Percentiles rank a stretch among this genome's conserved stretches.
Conservation (phyloP, 2,113 vertebrate genomes). For the Pteropus alecto region DNA sequence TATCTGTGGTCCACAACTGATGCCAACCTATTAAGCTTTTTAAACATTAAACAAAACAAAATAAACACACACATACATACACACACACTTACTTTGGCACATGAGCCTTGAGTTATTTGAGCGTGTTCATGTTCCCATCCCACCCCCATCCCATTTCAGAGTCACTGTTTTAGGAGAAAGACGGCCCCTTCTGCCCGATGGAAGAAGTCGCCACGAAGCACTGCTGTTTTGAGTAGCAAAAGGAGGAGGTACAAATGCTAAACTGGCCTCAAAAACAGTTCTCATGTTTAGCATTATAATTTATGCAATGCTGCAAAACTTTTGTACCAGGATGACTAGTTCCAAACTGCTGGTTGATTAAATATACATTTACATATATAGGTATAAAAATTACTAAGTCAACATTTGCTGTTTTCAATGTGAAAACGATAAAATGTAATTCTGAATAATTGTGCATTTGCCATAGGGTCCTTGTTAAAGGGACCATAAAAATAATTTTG, state of each 20-base stretch:
- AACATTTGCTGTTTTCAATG: slow-evolving; percentile 86
- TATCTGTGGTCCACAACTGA: slow-evolving; percentile 36
- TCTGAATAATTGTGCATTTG: slow-evolving; percentile 81
- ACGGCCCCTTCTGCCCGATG: slow-evolving; percentile 31
- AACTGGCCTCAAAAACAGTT: slow-evolving; percentile 44
- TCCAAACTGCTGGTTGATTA: slow-evolving; percentile 79
- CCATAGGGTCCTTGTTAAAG: slow-evolving; percentile 80
- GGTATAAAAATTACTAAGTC: slow-evolving; percentile 78
- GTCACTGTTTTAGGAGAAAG: slow-evolving; percentile 51
- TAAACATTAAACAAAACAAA: slow-evolving; percentile 55
- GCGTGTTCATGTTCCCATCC: slow-evolving; percentile 23
- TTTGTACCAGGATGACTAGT: slow-evolving; percentile 39
- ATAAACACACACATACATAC: background rate
- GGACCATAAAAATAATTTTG: slow-evolving; percentile 84
- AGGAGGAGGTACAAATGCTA: slow-evolving; percentile 66
- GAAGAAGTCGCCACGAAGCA: slow-evolving; percentile 60
- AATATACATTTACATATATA: slow-evolving; percentile 78
- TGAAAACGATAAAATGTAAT: slow-evolving; percentile 85
- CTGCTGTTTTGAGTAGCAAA: slow-evolving; percentile 65
- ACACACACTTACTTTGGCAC: slow-evolving; percentile 82
- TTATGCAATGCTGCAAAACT: slow-evolving; percentile 37
- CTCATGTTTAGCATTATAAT: slow-evolving; percentile 41
- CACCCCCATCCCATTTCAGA: slow-evolving; percentile 46
- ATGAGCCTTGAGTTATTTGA: slow-evolving; percentile 74
- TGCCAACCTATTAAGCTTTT: slow-evolving; percentile 68